A percentile compares a stretch with the other conserved stretches of the same genome.
Evolutionary conservation across 2,797 vertebrate genomes (phyloP).

Genomic region (Lacerta bilineata): DNA sequence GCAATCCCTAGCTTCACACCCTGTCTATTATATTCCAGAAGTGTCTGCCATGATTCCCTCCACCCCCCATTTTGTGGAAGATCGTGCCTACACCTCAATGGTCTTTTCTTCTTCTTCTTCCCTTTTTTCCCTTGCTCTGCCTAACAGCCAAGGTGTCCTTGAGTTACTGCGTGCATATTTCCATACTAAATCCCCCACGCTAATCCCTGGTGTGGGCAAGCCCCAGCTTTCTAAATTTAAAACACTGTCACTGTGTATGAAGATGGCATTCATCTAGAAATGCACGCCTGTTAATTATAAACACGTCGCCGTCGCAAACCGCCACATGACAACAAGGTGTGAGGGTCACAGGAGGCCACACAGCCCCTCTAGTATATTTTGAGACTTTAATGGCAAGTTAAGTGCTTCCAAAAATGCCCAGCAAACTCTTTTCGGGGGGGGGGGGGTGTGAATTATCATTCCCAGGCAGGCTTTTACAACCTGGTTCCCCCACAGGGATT

Average conservation of each 20-base stretch:
- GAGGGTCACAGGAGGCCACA: conserved; percentile 28
- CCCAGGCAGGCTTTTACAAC: not conserved
- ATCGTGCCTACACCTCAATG: not conserved
- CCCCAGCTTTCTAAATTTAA: conserved; percentile 27
- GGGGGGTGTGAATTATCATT: not conserved
- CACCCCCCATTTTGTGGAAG: not conserved
- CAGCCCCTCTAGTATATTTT: not conserved
- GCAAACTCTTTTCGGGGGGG: conserved; percentile 17
- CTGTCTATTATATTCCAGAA: not conserved
- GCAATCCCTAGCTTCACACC: not conserved
- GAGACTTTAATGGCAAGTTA: conserved; percentile 31
- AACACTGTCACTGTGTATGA: not conserved
- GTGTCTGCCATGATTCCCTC: not conserved
- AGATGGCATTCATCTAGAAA: conserved; percentile 42
- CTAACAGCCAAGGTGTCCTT: conserved; percentile 38
- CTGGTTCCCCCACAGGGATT: not conserved
- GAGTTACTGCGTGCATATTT: conserved; percentile 26
- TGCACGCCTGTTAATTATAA: conserved; percentile 31
- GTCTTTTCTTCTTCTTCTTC: not conserved
- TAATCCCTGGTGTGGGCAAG: conserved; percentile 1
- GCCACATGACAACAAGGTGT: not conserved
- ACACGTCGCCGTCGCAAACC: not conserved
- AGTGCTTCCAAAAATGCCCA: conserved; percentile 6
- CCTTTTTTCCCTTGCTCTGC: not conserved
- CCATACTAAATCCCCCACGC: not conserved